Evolutionary conservation across 2,797 vertebrate genomes (phyloP).

Genomic region (Somateria mollissima): DNA sequence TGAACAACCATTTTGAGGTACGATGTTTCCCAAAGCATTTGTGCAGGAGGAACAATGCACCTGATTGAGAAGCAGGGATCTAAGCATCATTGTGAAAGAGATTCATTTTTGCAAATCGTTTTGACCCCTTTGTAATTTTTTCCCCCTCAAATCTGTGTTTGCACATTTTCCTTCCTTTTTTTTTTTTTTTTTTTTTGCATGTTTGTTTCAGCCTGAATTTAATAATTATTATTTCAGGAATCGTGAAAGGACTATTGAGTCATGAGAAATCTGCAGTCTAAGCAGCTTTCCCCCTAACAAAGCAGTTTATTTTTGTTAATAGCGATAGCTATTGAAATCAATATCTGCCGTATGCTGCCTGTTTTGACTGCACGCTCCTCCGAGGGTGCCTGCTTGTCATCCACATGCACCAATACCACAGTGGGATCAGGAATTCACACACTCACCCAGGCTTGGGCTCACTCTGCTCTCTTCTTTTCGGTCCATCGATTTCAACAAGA

Average conservation of each 20-base stretch:
- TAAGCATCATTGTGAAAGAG: not conserved
- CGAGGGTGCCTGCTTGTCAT: not conserved
- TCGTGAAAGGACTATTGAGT: not conserved
- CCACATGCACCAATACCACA: not conserved
- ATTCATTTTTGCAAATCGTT: not conserved
- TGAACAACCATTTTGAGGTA: not conserved
- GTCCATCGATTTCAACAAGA: not conserved
- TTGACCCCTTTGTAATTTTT: not conserved
- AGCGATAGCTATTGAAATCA: not conserved
- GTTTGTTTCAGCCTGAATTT: not conserved
- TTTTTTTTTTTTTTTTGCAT: not conserved
- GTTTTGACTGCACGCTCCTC: not conserved
- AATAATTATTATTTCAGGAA: not conserved
- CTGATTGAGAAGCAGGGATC: not conserved
- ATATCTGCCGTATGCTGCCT: not conserved
- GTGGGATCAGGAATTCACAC: not conserved
- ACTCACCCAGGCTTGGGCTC: rapidly evolving
- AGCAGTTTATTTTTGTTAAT: not conserved
- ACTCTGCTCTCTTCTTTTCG: not conserved
- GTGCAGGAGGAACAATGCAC: not conserved
- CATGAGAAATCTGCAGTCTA: not conserved
- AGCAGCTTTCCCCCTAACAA: not conserved
- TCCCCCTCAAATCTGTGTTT: not conserved
- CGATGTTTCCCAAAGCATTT: not conserved
- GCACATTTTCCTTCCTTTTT: not conserved